These are phyloP conservation scores for Ptilorrhoa leucosticta DNA, from an alignment of 2,113 vertebrate species.

Conservation along the genomic window DNA sequence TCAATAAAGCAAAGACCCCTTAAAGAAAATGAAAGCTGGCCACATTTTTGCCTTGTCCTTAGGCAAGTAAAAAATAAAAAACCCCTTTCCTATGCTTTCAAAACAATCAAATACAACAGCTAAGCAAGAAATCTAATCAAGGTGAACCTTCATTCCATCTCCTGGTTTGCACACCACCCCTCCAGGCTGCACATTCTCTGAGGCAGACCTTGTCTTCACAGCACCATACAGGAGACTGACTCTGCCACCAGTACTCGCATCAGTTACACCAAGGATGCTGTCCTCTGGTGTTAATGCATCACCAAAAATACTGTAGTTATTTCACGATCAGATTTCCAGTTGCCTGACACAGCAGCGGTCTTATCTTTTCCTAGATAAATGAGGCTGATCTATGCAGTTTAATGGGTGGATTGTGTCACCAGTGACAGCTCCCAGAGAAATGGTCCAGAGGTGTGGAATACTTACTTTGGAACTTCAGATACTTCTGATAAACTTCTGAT, in stretches of 20 bases:
- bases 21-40: not conserved
- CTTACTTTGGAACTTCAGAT: not conserved
- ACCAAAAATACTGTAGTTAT: not conserved
- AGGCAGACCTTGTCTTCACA: not conserved
- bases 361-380: not conserved
- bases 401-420: not conserved
- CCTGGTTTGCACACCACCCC: not conserved
- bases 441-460: not conserved
- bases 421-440: not conserved
- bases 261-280: not conserved
- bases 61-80: not conserved
- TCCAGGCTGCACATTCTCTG: not conserved
- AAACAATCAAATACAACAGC: not conserved
- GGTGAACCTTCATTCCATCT: too few species aligned
- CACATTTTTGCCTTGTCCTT: not conserved
- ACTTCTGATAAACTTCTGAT: not conserved
- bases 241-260: not conserved
- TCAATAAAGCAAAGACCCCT: not conserved
- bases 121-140: not conserved
- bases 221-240: accelerated
- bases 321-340: not conserved
- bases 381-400: not conserved
- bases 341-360: not conserved
- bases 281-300: too few species aligned
- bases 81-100: not conserved